These are phyloP conservation scores for Torymus texanus DNA, from an alignment of 2,888 invertebrate genomes.

Conservation along the genomic window DNA sequence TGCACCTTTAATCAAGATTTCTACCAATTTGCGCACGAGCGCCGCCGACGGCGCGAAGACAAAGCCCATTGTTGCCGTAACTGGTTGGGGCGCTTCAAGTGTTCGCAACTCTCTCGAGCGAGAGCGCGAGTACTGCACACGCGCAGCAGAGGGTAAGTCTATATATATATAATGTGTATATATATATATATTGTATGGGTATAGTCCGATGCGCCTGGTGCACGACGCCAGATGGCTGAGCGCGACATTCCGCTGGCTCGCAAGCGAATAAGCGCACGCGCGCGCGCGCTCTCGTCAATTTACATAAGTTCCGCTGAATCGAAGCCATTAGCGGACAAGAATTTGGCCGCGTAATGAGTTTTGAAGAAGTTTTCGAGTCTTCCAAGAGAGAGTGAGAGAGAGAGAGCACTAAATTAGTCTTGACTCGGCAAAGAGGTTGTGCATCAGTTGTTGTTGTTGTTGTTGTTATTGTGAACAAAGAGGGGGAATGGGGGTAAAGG, in stretches of 20 bases:
- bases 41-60: slow-evolving; percentile 74
- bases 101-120: slow-evolving; percentile 69
- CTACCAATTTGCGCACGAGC: slow-evolving; percentile 74
- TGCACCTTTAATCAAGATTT: slow-evolving; percentile 76
- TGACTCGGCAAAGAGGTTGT: not conserved
- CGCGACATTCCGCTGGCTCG: slow-evolving; percentile 29
- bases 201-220: slow-evolving; percentile 63
- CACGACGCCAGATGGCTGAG: slow-evolving; percentile 53
- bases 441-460: no score
- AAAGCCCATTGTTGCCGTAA: slow-evolving; percentile 75
- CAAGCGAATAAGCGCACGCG: not conserved
- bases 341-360: slow-evolving; percentile 45
- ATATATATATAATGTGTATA: no score
- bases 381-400: no score
- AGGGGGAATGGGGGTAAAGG: no score
- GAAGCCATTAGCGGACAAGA: slow-evolving; percentile 41
- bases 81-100: slow-evolving; percentile 74
- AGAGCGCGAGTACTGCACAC: not conserved
- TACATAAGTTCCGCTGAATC: slow-evolving; percentile 49
- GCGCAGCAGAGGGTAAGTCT: no score
- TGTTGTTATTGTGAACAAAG: no score
- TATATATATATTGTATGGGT: not conserved
- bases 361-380: slow-evolving; percentile 42
- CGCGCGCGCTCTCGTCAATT: slow-evolving; percentile 6
- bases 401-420: slow-evolving; percentile 8